phyloP scores from a whole-genome alignment of 2,797 vertebrate species.

The Sebastes itinus region DNA sequence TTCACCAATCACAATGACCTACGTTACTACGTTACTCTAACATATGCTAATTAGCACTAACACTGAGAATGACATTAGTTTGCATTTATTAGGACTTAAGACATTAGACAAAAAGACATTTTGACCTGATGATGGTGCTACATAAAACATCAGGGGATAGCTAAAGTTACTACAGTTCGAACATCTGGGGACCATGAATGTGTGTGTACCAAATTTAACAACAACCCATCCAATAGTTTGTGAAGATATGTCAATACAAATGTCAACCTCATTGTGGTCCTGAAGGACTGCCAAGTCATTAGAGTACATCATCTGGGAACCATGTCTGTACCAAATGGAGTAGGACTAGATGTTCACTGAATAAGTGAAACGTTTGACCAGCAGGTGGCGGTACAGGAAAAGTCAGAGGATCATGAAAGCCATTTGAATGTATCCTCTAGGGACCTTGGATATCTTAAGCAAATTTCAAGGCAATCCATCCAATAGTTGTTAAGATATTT shows the following conservation, averaged over 20 bases:
- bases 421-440: background rate
- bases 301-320: background rate
- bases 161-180: background rate
- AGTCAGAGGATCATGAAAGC: background rate
- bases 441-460: background rate
- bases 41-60: too few species aligned
- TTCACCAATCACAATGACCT: too few species aligned
- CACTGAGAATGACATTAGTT: background rate
- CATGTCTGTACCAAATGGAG: background rate
- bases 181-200: background rate
- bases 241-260: background rate
- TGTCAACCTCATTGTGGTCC: background rate
- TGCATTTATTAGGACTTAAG: background rate
- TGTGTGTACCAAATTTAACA: background rate
- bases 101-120: background rate
- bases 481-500: background rate
- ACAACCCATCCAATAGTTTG: background rate
- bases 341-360: background rate
- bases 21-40: too few species aligned
- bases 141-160: background rate
- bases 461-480: background rate
- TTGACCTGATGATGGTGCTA: background rate
- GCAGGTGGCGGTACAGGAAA: background rate
- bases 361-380: background rate
- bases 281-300: background rate